phyloP scores from a whole-genome alignment of 2,888 invertebrate genomes.

The Allophyes oxyacanthae region DNA sequence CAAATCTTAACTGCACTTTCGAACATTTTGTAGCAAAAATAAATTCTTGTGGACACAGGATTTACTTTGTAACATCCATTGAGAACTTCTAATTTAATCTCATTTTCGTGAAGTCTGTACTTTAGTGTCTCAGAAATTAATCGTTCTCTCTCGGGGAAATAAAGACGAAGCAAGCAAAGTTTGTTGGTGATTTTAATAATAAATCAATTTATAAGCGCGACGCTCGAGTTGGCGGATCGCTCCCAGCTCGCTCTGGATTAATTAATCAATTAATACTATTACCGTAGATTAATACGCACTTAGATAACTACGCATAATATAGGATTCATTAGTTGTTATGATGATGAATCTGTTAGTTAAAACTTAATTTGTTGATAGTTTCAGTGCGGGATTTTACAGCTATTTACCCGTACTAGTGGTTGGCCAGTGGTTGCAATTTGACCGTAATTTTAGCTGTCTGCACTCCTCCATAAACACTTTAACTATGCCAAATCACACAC shows the following conservation, averaged over 20 bases:
- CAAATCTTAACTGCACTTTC: not conserved
- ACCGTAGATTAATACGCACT: constrained; percentile 36
- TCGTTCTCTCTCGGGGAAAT: constrained; percentile 43
- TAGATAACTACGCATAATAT: constrained; percentile 13
- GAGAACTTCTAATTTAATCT: constrained; percentile 27
- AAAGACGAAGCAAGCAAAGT: constrained; percentile 42
- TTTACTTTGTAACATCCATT: constrained; percentile 13
- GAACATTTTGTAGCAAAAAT: not conserved
- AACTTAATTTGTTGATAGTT: no score
- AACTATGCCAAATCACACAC: no score
- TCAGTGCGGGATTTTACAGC: no score
- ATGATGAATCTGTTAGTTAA: constrained; percentile 1
- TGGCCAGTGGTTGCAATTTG: no score
- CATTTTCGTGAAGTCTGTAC: constrained; percentile 41
- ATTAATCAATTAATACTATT: constrained; percentile 51
- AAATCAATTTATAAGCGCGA: constrained; percentile 63
- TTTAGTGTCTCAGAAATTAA: constrained; percentile 42
- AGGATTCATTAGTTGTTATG: constrained; percentile 17
- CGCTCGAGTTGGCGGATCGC: constrained; percentile 22
- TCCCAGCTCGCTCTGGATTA: constrained; percentile 25
- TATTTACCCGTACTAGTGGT: no score
- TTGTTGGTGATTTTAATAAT: constrained; percentile 62
- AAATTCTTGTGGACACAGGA: not conserved
- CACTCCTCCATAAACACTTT: no score
- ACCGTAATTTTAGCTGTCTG: no score